phyloP scores from a whole-genome alignment of 2,113 vertebrate genomes.

The Ctenodactylus gundi region DNA sequence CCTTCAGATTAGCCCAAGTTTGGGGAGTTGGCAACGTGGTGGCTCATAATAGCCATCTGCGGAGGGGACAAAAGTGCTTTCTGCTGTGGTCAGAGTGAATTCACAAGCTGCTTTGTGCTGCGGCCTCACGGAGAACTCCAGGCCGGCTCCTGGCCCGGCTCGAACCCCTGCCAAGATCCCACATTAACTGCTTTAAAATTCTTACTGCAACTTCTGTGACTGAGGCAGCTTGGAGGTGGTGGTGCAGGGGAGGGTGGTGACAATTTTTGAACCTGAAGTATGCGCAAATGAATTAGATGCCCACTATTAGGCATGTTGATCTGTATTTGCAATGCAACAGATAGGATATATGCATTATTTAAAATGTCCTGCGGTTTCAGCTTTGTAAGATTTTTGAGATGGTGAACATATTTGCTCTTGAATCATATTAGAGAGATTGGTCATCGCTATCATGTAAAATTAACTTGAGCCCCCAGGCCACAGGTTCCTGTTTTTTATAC shows the following conservation, averaged over 20 bases:
- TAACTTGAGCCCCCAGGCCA: slow-evolving; percentile 24
- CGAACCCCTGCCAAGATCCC: slow-evolving; percentile 14
- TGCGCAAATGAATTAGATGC: slow-evolving; percentile 28
- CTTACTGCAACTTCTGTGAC: neutral
- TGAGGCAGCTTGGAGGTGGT: neutral
- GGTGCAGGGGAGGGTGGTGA: neutral
- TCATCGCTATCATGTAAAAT: slow-evolving; percentile 22
- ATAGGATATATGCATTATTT: slow-evolving; percentile 21
- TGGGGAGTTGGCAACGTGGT: slow-evolving; percentile 2
- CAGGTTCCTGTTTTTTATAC: slow-evolving; percentile 33
- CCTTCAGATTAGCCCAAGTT: neutral
- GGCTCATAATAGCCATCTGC: slow-evolving; percentile 9
- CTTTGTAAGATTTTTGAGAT: slow-evolving; percentile 57
- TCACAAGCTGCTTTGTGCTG: slow-evolving; percentile 13
- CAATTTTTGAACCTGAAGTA: slow-evolving; percentile 24
- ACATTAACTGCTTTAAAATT: slow-evolving; percentile 38
- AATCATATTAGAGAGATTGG: slow-evolving; percentile 34
- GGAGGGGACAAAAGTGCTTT: slow-evolving; percentile 42
- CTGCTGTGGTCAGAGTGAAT: slow-evolving; percentile 9
- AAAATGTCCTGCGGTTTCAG: slow-evolving; percentile 15
- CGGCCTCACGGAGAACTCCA: neutral
- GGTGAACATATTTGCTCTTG: neutral
- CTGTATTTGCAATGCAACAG: slow-evolving; percentile 21
- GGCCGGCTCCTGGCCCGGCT: slow-evolving; percentile 5
- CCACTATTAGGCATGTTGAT: neutral